Evolutionary conservation across 2,797 vertebrate genomes (phyloP).

Genomic region (Selene dorsalis): DNA sequence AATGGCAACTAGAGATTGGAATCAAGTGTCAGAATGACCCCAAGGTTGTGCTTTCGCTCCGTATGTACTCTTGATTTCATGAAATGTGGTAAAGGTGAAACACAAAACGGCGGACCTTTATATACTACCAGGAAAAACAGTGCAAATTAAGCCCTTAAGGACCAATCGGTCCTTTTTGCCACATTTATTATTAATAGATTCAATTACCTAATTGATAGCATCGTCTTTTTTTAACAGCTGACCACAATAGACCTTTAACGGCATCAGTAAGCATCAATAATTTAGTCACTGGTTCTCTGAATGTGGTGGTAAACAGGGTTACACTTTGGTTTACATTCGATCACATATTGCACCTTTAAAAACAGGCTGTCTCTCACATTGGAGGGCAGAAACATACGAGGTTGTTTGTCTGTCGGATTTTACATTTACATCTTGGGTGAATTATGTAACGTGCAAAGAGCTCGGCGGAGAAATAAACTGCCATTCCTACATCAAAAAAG

Average conservation of each 20-base stretch:
- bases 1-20: conserved; percentile 64
- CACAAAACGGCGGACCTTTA: background rate
- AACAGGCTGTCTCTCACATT: background rate
- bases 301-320: background rate
- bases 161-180: background rate
- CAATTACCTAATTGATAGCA: background rate
- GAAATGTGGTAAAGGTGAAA: conserved; percentile 12
- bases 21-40: conserved; percentile 64
- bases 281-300: background rate
- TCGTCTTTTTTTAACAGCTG: background rate
- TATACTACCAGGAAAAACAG: conserved; percentile 6
- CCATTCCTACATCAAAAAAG: background rate
- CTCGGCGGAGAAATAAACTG: background rate
- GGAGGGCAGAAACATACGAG: background rate
- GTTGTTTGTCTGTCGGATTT: background rate
- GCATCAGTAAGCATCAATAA: conserved; percentile 6
- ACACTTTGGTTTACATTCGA: background rate
- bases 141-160: background rate
- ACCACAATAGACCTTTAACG: background rate
- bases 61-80: conserved; percentile 10
- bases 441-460: too few species aligned
- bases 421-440: background rate
- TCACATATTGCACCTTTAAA: background rate
- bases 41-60: conserved; percentile 13
- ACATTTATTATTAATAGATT: conserved; percentile 8